A percentile compares a stretch with the other conserved stretches of the same genome.
These are phyloP conservation scores for Sphaerophoria rueppellii DNA, from an alignment of 2,888 invertebrate genomes.

Conservation along the genomic window DNA sequence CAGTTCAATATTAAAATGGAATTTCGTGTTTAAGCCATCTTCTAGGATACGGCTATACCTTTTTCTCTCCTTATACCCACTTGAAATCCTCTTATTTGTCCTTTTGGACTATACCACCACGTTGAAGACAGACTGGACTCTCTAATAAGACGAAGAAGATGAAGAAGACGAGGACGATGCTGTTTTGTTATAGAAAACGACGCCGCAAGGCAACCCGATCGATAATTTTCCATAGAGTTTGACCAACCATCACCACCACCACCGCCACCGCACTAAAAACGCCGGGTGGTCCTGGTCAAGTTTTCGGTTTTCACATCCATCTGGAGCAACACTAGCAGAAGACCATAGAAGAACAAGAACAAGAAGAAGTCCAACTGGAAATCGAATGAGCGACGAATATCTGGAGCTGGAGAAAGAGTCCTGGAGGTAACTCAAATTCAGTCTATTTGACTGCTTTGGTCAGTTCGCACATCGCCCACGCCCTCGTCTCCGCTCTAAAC, in stretches of 20 bases:
- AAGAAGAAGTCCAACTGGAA: conserved; percentile 57
- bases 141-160: conserved; percentile 13
- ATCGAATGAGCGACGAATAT: conserved; percentile 24
- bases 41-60: conserved; percentile 45
- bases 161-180: conserved; percentile 47
- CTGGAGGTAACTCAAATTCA: conserved; percentile 64
- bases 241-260: conserved; percentile 76
- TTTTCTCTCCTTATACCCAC: conserved; percentile 26
- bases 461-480: neutral
- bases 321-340: conserved; percentile 74
- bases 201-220: conserved; percentile 80
- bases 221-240: conserved; percentile 81
- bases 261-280: conserved; percentile 51
- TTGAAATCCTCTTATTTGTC: conserved; percentile 70
- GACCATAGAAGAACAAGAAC: conserved; percentile 75
- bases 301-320: conserved; percentile 70
- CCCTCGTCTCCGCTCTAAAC: neutral
- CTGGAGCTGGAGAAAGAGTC: conserved; percentile 25
- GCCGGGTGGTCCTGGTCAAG: conserved; percentile 75
- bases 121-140: neutral
- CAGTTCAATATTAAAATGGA: conserved; percentile 66
- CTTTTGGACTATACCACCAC: conserved; percentile 43
- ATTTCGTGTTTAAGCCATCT: conserved; percentile 68
- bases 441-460: conserved; percentile 54
- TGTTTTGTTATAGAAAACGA: conserved; percentile 54